phyloP scores from a whole-genome alignment of 2,888 invertebrate genomes.

The Parnassius glacialis region DNA sequence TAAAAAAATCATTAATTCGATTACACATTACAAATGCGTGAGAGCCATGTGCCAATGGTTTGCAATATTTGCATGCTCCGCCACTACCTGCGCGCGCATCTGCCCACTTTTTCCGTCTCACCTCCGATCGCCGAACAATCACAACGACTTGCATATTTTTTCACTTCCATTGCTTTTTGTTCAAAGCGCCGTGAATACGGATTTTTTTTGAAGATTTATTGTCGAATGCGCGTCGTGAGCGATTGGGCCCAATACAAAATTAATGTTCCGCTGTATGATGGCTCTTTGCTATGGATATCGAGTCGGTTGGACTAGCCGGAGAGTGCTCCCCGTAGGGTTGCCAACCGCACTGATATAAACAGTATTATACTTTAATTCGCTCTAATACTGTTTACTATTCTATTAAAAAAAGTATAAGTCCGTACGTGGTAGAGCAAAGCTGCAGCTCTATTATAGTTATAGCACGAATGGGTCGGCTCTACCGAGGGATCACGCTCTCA shows the following conservation, averaged over 20 bases:
- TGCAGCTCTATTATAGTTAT: too few species aligned
- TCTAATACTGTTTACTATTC: too few species aligned
- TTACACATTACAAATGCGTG: background rate
- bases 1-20: too few species aligned
- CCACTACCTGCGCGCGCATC: slow-evolving; percentile 56
- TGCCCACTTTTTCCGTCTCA: slow-evolving; percentile 35
- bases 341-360: too few species aligned
- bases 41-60: background rate
- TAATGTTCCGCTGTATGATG: background rate
- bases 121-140: slow-evolving; percentile 45
- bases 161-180: slow-evolving; percentile 53
- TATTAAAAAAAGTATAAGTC: too few species aligned
- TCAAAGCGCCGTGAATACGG: slow-evolving; percentile 45
- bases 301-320: background rate
- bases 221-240: background rate
- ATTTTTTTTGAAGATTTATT: slow-evolving; percentile 43
- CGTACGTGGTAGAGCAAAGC: too few species aligned
- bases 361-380: too few species aligned
- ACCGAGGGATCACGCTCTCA: too few species aligned
- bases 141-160: slow-evolving; percentile 49
- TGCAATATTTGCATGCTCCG: slow-evolving; percentile 1
- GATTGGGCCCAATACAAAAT: slow-evolving; percentile 30
- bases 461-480: too few species aligned
- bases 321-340: too few species aligned
- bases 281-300: background rate